These are phyloP conservation scores for Aethina tumida DNA, from an alignment of 1,140 invertebrate genomes.

Conservation along the genomic window DNA sequence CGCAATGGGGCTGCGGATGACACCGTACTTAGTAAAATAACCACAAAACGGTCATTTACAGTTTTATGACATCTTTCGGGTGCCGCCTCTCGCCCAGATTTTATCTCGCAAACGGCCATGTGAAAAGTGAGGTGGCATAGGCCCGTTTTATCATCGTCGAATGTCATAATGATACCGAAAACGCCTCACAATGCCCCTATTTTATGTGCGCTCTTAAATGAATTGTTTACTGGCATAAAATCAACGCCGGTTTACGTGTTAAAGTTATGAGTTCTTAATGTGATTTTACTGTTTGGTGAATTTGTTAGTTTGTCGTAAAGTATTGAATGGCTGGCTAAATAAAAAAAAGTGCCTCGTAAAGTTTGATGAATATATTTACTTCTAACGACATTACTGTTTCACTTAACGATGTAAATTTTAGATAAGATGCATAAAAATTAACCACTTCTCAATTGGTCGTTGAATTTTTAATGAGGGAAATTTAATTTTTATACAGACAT, in stretches of 20 bases:
- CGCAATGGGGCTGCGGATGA: conserved; percentile 25
- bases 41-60: conserved; percentile 31
- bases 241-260: conserved; percentile 5
- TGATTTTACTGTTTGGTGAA: no score
- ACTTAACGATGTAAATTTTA: no score
- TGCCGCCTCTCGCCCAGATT: conserved; percentile 26
- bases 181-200: conserved; percentile 6
- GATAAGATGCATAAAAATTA: no score
- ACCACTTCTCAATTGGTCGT: no score
- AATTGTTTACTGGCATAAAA: conserved; percentile 16
- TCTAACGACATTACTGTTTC: no score
- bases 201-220: conserved; percentile 16
- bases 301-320: no score
- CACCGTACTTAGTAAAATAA: conserved; percentile 32
- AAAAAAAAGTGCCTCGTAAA: no score
- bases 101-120: conserved; percentile 21
- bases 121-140: conserved; percentile 21
- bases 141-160: conserved; percentile 21
- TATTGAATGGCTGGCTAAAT: no score
- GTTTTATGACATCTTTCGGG: conserved; percentile 27
- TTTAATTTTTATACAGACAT: no score
- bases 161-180: conserved; percentile 20
- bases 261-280: neutral
- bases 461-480: no score
- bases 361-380: no score